These are phyloP conservation scores for Hyperopisus bebe DNA, from an alignment of 2,113 vertebrate genomes.

Conservation along the genomic window DNA sequence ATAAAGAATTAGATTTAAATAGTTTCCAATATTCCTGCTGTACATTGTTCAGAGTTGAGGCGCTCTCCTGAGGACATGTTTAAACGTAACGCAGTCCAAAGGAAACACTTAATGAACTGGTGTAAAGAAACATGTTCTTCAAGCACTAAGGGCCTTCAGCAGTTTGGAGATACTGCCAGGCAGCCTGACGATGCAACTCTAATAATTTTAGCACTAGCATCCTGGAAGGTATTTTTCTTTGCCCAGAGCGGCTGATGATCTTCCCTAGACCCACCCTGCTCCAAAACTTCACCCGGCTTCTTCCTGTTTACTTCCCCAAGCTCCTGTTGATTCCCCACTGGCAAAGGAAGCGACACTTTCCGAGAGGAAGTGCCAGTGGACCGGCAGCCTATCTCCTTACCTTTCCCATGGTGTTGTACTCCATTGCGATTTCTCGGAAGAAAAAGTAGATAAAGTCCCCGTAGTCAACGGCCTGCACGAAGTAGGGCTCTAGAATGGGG, in stretches of 20 bases:
- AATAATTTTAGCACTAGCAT: slow-evolving; percentile 48
- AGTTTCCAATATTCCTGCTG: not conserved
- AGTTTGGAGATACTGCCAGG: not conserved
- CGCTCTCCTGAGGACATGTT: slow-evolving; percentile 31
- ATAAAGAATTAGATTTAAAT: not conserved
- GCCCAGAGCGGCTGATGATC: slow-evolving; percentile 37
- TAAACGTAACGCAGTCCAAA: slow-evolving; percentile 35
- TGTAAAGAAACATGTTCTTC: slow-evolving; percentile 28
- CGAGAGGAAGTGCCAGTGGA: slow-evolving; percentile 28
- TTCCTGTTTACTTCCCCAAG: slow-evolving; percentile 59
- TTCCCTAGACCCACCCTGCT: slow-evolving; percentile 41
- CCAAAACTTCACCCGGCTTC: slow-evolving; percentile 42
- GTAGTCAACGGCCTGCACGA: slow-evolving; percentile 91
- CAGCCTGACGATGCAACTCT: slow-evolving; percentile 27
- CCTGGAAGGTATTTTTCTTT: slow-evolving; percentile 50
- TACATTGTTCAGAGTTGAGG: slow-evolving; percentile 21
- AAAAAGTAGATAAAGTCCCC: slow-evolving; percentile 97
- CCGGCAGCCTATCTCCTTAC: slow-evolving; percentile 51
- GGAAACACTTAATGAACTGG: slow-evolving; percentile 34
- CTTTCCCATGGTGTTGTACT: slow-evolving; percentile 99
- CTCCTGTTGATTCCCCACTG: slow-evolving; percentile 43
- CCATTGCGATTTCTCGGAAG: slow-evolving; percentile 97
- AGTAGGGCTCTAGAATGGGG: slow-evolving; percentile 79
- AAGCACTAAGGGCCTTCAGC: not conserved
- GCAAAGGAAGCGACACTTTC: slow-evolving; percentile 54